Evolutionary conservation across 35 echinoderm and acorn worm species (phyloP), one percentile per base, ranked within the genome.

Genomic region (Antedon bifida): DNA sequence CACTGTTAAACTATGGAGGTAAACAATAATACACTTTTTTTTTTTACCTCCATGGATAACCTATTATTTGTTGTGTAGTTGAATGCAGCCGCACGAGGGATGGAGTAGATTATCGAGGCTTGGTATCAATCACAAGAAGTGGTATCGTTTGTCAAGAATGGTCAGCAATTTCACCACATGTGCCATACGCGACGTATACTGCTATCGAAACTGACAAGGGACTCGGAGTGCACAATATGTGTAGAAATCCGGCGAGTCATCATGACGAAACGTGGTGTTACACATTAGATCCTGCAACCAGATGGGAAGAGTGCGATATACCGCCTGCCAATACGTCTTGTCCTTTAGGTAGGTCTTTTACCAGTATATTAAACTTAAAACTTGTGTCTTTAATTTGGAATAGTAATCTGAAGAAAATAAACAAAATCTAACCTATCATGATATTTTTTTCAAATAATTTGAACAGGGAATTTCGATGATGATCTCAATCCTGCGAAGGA

Each of bases 61-160:
- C 2, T 64, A 16, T 64, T 21, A 16, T 64, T 26, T 19, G 9
- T 2, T 19, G 2, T 19, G 2, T 64, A 64, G 51, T 64, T 64
- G 82, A 83, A 73, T 83, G 82, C 74, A 34, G 36, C 34, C 21
- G 29, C 14, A 33, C 34, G 45, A 26, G 30, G 16, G n/a, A 30
- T 26, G 82, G 45, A 14, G 30, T 21, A 28, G 82, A 83, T 28
- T 83, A 83, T 46, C 29, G 31, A 26, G 82, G 82, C 32, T 34
- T 73, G 23, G 82, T 83, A 12, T 36, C 31, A 14, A 26, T 12
- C 45, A 83, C 82, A 32, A 30, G 31, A 8, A 83, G 33, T 36
- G 46, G 82, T 11, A 46, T n/a, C 7, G 23, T 35, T 19, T 83
- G 82, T 34, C 82, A 83, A 32, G 74, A 73, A 33, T 83, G 82